phyloP scores from a whole-genome alignment of 2,888 invertebrate genomes.

The Halocaridina rubra region DNA sequence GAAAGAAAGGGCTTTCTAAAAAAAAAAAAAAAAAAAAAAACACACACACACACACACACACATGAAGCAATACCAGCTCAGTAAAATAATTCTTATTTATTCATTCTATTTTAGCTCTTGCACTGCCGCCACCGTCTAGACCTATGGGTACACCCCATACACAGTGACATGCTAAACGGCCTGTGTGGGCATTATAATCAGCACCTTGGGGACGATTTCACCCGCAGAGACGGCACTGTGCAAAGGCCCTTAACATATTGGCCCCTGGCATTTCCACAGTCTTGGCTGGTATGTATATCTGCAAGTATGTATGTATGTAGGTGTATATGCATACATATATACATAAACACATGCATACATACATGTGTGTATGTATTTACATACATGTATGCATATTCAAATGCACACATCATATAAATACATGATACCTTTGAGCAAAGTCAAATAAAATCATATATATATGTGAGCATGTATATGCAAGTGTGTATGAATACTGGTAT shows the following conservation, averaged over 20 bases:
- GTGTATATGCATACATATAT: too few relatives aligned
- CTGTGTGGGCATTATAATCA: conserved; percentile 43
- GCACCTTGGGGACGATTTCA: conserved; percentile 23
- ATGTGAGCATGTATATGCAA: too few relatives aligned
- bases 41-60: neutral
- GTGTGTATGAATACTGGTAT: too few relatives aligned
- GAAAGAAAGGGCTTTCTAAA: neutral
- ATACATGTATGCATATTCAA: too few relatives aligned
- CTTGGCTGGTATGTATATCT: conserved; percentile 38
- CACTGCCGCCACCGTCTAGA: conserved; percentile 7
- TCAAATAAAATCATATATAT: too few relatives aligned
- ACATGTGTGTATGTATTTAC: too few relatives aligned
- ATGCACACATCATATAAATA: too few relatives aligned
- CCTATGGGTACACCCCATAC: conserved; percentile 29
- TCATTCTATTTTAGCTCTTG: neutral
- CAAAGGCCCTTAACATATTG: conserved; percentile 14
- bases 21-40: neutral
- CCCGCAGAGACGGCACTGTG: neutral
- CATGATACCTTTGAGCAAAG: too few relatives aligned
- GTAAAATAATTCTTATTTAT: neutral
- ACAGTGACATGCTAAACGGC: conserved; percentile 9
- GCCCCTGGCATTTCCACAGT: conserved; percentile 35
- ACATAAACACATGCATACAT: too few relatives aligned
- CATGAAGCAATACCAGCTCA: neutral
- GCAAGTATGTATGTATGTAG: too few relatives aligned